Evolutionary conservation across 1,140 invertebrate genomes (phyloP).

Genomic region (Cydia amplana): DNA sequence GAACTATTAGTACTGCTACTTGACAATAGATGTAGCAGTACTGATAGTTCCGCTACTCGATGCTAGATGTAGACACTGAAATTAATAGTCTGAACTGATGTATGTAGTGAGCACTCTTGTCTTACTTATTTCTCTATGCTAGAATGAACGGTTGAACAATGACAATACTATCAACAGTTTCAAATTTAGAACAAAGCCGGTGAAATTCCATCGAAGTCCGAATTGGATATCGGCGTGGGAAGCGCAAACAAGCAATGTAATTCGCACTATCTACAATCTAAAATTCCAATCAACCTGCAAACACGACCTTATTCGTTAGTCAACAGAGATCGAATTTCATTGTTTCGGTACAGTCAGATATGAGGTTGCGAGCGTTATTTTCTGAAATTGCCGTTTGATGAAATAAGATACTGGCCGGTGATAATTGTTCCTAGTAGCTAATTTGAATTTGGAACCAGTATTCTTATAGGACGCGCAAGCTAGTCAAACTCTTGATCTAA

Average conservation of each 20-base stretch:
- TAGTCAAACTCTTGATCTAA: not conserved
- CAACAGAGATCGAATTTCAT: not conserved
- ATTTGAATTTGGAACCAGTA: conserved; percentile 25
- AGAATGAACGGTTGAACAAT: not conserved
- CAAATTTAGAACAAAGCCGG: conserved; percentile 21
- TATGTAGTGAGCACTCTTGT: too few relatives aligned
- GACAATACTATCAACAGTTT: conserved; percentile 29
- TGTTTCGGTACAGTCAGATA: not conserved
- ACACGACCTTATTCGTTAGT: not conserved
- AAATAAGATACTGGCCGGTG: conserved; percentile 29
- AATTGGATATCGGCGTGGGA: conserved; percentile 28
- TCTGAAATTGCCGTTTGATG: conserved; percentile 21
- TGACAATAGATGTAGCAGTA: too few relatives aligned
- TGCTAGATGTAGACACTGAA: too few relatives aligned
- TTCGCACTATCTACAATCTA: not conserved
- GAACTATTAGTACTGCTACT: too few relatives aligned
- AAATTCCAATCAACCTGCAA: not conserved
- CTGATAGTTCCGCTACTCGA: too few relatives aligned
- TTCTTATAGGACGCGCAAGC: not conserved
- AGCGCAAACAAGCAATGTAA: conserved; percentile 8
- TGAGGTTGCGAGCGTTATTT: not conserved
- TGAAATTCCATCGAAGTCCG: conserved; percentile 24
- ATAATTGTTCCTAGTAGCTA: conserved; percentile 28
- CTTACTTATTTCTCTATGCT: too few relatives aligned
- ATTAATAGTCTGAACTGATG: too few relatives aligned